Evolutionary conservation across 2,797 vertebrate species (phyloP), one percentile per base, ranked within the genome.

Genomic region (Sebastes hubbsi): DNA sequence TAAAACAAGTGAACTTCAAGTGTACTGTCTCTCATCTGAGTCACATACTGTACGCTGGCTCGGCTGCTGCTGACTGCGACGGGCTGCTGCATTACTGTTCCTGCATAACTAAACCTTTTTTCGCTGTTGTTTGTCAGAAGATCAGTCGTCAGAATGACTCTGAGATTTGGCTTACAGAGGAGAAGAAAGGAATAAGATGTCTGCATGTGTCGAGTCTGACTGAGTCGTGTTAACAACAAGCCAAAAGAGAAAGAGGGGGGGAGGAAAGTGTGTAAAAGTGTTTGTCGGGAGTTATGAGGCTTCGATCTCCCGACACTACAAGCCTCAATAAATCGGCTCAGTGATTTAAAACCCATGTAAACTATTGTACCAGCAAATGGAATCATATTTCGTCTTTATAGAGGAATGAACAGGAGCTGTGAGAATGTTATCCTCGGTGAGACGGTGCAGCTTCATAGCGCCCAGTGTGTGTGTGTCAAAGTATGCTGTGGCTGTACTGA

Each of bases 271-370:
- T 75, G 82, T 85, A 72, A 82, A 88, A 77, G 68, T 52, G 30
- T 81, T 91, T 88, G 75, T 90, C 82, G 61, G 84, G 84, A 88
- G 91, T 91, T 92, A 90, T 87, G 83, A 88, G 87, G 75, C 90
- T 92, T 89, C 79, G 76, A 91, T 93, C 87, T 87, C 79, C 61
- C 65, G 20, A 78, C 81, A 56, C 83, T 83, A 78, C 80, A 83
- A 84, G 80, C 81, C 63, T 72, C 84, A 82, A 87, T 93, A 92
- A 92, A 91, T 88, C 38, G 65, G 75, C 85, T 89, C 75, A 87
- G 77, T 88, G 89, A 90, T 94, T 93, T 92, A 88, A 92, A 93
- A 92, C 86, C 88, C 84, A 71, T 87, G 90, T 90, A 56, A 75
- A 88, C 83, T 77, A 80, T 90, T 92, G 87, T 89, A 90, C 69